Evolutionary conservation across 2,113 vertebrate species (phyloP).

Genomic region (Nibea albiflora): DNA sequence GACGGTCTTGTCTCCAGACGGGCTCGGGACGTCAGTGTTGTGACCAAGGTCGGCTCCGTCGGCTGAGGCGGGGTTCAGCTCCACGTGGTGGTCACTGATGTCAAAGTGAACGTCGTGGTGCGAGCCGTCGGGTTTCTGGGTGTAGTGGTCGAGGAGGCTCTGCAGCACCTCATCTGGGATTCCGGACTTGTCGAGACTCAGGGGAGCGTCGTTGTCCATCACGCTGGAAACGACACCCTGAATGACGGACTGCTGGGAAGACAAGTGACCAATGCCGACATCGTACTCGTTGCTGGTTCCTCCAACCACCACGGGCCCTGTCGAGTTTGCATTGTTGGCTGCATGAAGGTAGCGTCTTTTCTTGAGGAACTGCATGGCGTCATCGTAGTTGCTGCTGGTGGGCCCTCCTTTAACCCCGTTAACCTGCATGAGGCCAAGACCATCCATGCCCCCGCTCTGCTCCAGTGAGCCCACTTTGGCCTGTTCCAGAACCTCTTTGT

Average conservation of each 20-base stretch:
- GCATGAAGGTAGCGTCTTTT: slow-evolving; percentile 96
- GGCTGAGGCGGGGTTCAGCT: slow-evolving; percentile 85
- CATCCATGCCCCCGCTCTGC: slow-evolving; percentile 83
- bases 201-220: slow-evolving; percentile 89
- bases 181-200: slow-evolving; percentile 94
- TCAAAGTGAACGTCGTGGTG: slow-evolving; percentile 94
- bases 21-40: slow-evolving; percentile 83
- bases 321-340: slow-evolving; percentile 74
- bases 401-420: slow-evolving; percentile 87
- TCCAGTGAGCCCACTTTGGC: slow-evolving; percentile 86
- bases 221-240: slow-evolving; percentile 91
- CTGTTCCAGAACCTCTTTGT: slow-evolving; percentile 87
- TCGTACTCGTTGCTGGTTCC: slow-evolving; percentile 89
- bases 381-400: slow-evolving; percentile 94
- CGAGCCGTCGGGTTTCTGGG: slow-evolving; percentile 89
- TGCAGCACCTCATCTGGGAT: slow-evolving; percentile 98
- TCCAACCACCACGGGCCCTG: slow-evolving; percentile 39
- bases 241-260: slow-evolving; percentile 91
- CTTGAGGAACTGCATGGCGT: slow-evolving; percentile 99
- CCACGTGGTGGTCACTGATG: slow-evolving; percentile 92
- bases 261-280: slow-evolving; percentile 89
- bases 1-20: slow-evolving; percentile 90
- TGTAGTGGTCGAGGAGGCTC: slow-evolving; percentile 96
- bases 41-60: slow-evolving; percentile 87
- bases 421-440: slow-evolving; percentile 89